Evolutionary conservation across 2,113 vertebrate species (phyloP).

Genomic region (Myanophis thanlyinensis): DNA sequence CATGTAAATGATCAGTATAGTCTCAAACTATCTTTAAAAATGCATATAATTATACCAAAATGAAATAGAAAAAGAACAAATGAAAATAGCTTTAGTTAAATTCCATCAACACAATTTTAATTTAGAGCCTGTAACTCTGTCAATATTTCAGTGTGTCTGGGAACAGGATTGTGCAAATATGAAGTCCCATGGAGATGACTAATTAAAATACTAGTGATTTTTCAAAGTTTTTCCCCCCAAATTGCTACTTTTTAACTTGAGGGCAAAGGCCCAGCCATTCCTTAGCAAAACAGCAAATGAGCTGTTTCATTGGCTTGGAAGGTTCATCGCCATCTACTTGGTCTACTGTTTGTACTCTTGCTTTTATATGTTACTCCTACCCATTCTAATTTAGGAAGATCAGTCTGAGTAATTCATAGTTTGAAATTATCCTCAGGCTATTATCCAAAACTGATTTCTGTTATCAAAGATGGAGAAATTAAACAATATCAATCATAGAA

Average conservation of each 20-base stretch:
- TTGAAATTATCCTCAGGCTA: background rate
- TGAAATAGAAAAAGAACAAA: background rate
- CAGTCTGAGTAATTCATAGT: background rate
- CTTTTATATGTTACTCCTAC: background rate
- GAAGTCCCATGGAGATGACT: background rate
- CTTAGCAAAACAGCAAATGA: background rate
- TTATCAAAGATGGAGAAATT: background rate
- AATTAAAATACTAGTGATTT: background rate
- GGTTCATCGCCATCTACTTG: background rate
- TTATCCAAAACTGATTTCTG: background rate
- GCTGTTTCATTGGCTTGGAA: background rate
- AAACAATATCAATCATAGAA: background rate
- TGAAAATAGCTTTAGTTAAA: background rate
- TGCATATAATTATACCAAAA: background rate
- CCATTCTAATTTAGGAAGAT: background rate
- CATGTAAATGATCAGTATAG: background rate
- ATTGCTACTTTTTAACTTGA: background rate
- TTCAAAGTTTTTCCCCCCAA: background rate
- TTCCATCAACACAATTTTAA: background rate
- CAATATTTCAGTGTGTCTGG: background rate
- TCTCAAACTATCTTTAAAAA: background rate
- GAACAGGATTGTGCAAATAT: background rate
- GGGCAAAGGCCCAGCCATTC: background rate
- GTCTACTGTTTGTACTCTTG: background rate
- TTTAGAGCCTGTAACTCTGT: background rate